Conservation (phyloP, 2,888 invertebrate genomes). For the Schizotus pectinicornis region DNA sequence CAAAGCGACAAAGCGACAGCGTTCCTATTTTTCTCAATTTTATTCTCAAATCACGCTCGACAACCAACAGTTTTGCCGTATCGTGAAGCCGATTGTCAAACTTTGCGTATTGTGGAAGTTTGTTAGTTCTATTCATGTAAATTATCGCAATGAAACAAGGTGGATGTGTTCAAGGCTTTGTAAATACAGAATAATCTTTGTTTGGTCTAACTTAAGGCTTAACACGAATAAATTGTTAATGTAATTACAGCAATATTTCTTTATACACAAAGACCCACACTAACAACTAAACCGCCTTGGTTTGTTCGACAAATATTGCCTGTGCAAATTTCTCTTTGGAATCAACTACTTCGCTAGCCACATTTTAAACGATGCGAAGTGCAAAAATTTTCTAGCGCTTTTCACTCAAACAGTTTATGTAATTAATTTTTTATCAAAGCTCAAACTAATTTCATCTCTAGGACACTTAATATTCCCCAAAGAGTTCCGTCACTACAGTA, state of each 20-base stretch:
- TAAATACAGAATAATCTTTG: slow-evolving; percentile 14
- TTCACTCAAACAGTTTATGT: background rate
- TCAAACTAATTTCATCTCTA: slow-evolving; percentile 25
- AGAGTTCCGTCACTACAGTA: too few species aligned
- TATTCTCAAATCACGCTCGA: background rate
- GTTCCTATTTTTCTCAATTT: background rate
- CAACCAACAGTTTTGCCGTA: slow-evolving; percentile 10
- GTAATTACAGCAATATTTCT: slow-evolving; percentile 13
- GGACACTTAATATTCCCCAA: background rate
- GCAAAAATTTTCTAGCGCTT: slow-evolving; percentile 24
- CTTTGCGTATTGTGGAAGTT: slow-evolving; percentile 17
- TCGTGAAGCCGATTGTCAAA: slow-evolving; percentile 10
- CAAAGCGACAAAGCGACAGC: background rate
- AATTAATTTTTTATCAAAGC: too few species aligned
- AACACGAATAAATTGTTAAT: slow-evolving; percentile 14
- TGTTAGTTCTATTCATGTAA: slow-evolving; percentile 12
- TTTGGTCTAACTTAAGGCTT: slow-evolving; percentile 1
- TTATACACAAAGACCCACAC: slow-evolving; percentile 14
- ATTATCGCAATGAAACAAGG: slow-evolving; percentile 18
- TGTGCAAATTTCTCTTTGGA: slow-evolving; percentile 24
- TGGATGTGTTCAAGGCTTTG: slow-evolving; percentile 10
- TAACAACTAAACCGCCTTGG: slow-evolving; percentile 6
- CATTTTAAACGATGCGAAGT: slow-evolving; percentile 27
- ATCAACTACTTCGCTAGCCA: slow-evolving; percentile 25
- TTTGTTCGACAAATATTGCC: slow-evolving; percentile 23